Base-by-base conservation (phyloP, 2,797 vertebrate genomes). In the Fistularia commersonii region DNA sequence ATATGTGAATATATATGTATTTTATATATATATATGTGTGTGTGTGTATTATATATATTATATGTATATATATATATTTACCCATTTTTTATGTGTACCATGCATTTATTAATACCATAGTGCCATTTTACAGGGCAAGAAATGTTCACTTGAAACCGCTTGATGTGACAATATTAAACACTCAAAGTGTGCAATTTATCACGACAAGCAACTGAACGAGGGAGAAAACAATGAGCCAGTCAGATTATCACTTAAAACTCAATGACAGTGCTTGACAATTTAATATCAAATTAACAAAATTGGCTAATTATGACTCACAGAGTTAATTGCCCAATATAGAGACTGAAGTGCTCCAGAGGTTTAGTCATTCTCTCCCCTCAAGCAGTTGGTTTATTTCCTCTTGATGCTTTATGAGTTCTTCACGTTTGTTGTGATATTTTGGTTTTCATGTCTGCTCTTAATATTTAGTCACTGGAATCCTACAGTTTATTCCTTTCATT, bases 211-310 rank as follows among this genome's bases (percentile, higher is more conserved):
- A 91, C 89, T 87, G 82, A 84, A 81, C 52, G 71, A 81, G 84
- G 83, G 76, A 79, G 73, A 78, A 84, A 87, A 90, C 86, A 88
- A 87, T 84, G 74, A 81, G 79, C 73, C 74, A 75, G 82, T 90
- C 82, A 87, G 86, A 90, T 91, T 90, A 89, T 90, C 86, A 88
- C 83, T 90, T 88, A 86, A 86, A 90, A 88, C 86, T 89, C 87
- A 91, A 90, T 70, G 67, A 74, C 85, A 83, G 87, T 81, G 86
- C 90, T 90, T 83, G 80, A 90, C 87, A 90, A 83, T 85, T 88
- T 90, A 90, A 90, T 90, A 90, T 91, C 88, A 89, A 90, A 89
- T 91, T 90, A 90, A 88, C 87, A 89, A 88, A 91, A 90, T 90
- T 89, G 88, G 88, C 87, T 92, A 91, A 92, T 91, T 90, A 90